Evolutionary conservation across 2,113 vertebrate species (phyloP).

Genomic region (Procapra przewalskii): DNA sequence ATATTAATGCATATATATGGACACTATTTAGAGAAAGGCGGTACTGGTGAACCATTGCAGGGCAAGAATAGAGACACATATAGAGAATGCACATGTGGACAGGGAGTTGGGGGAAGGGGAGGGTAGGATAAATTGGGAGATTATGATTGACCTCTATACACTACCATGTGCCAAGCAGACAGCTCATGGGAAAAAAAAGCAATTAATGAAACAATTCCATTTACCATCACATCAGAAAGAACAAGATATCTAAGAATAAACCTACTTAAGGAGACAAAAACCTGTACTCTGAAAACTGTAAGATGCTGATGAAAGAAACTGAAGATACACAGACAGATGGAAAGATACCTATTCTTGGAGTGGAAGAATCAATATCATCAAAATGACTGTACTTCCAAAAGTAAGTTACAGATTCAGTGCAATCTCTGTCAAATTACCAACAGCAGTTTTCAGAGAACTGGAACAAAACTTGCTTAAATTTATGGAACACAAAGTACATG

Average conservation of each 20-base stretch:
- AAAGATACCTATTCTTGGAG: not conserved
- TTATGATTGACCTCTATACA: rapidly evolving
- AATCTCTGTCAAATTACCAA: not conserved
- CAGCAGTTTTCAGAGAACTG: not conserved
- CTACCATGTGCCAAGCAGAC: not conserved
- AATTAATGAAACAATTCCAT: not conserved
- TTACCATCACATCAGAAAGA: not conserved
- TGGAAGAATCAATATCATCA: not conserved
- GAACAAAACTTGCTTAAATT: not conserved
- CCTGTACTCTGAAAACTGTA: not conserved
- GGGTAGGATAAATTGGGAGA: not conserved
- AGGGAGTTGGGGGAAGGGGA: not conserved
- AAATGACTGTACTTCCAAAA: not conserved
- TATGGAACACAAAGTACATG: not conserved
- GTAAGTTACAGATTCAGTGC: not conserved
- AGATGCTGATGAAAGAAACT: not conserved
- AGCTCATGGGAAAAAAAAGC: not conserved
- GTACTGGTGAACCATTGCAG: not conserved
- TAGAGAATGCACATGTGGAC: not conserved
- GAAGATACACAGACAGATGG: not conserved
- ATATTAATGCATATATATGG: not conserved
- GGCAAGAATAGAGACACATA: not conserved
- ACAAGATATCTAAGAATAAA: not conserved
- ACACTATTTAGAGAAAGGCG: not conserved
- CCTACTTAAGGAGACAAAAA: not conserved